phyloP scores from a whole-genome alignment of 2,113 vertebrate genomes.

The Pelmatolapia mariae region DNA sequence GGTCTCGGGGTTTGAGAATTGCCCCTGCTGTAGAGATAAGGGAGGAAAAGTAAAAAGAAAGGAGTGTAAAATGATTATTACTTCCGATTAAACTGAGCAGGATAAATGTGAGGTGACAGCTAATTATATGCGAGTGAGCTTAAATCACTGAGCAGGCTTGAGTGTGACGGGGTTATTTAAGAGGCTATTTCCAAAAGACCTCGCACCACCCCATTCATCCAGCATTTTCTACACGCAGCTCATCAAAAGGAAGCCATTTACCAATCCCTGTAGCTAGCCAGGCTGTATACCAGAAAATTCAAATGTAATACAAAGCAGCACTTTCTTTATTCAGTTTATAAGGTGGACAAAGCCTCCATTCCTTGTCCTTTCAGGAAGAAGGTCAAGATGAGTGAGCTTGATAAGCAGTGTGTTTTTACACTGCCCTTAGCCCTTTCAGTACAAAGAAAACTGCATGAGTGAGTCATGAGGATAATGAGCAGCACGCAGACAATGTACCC shows the following conservation, averaged over 20 bases:
- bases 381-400: not conserved
- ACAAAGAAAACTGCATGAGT: not conserved
- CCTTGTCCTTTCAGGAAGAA: not conserved
- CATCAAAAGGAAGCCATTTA: not conserved
- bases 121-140: not conserved
- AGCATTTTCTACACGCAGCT: not conserved
- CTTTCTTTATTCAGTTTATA: not conserved
- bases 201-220: not conserved
- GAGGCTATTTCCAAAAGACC: conserved; percentile 8
- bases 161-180: not conserved
- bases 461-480: not conserved
- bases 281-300: not conserved
- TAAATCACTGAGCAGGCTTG: not conserved
- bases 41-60: not conserved
- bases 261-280: not conserved
- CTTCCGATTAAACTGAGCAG: not conserved
- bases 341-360: not conserved
- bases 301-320: not conserved
- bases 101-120: not conserved
- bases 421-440: not conserved
- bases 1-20: conserved; percentile 94
- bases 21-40: conserved; percentile 75
- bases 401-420: not conserved
- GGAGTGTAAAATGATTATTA: not conserved
- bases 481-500: not conserved